Percentiles rank a stretch among this genome's conserved stretches.
Conservation (phyloP, 35 echinoderm and acorn worm genomes). For the Stichopus chloronotus region DNA sequence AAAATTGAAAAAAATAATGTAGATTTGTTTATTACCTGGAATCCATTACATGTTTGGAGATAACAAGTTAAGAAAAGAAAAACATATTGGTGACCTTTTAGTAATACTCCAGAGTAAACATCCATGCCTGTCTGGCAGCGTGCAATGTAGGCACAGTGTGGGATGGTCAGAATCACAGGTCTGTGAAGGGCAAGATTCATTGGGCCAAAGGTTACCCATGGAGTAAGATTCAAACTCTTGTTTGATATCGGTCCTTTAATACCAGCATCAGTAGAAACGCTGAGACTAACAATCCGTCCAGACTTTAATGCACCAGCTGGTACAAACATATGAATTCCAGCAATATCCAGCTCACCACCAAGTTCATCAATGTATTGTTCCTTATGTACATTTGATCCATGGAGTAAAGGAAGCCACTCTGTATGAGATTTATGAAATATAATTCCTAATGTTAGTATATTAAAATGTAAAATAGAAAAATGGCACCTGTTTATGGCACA, state of each 20-base stretch:
- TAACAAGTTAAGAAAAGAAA: neutral
- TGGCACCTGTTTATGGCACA: too few relatives aligned
- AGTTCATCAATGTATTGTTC: conserved; percentile 14
- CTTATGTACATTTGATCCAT: neutral
- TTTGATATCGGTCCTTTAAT: neutral
- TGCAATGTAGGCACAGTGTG: neutral
- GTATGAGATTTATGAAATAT: too few relatives aligned
- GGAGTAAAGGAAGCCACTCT: neutral
- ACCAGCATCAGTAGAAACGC: neutral
- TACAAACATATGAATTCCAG: neutral
- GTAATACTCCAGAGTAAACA: neutral
- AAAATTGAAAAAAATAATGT: neutral
- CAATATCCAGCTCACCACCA: neutral
- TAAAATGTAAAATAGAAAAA: too few relatives aligned
- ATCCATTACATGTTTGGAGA: neutral
- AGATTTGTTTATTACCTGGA: neutral
- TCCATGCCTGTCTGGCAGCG: neutral
- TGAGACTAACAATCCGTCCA: conserved; percentile 2
- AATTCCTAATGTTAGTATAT: too few relatives aligned
- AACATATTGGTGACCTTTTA: neutral
- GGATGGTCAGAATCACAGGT: neutral
- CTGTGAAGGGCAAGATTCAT: neutral
- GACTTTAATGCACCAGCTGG: neutral
- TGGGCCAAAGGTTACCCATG: neutral
- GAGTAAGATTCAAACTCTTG: neutral